Conservation (phyloP, 2,888 invertebrate genomes). For the Corythucha ciliata region DNA sequence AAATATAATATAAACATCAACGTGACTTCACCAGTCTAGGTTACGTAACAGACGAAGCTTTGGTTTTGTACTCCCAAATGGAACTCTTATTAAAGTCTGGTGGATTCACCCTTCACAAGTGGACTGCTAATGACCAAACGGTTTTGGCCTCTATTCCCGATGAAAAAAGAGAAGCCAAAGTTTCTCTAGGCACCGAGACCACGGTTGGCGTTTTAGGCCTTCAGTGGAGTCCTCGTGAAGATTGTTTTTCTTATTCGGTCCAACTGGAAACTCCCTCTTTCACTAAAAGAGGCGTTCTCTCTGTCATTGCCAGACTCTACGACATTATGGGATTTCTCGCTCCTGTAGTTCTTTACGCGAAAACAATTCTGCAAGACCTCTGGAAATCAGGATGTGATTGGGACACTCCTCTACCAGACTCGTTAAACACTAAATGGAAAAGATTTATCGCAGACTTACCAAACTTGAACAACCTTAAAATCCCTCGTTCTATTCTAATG, state of each 20-base stretch:
- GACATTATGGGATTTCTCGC: constrained; percentile 19
- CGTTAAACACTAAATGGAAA: neutral
- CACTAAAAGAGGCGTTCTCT: constrained; percentile 19
- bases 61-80: too few species aligned
- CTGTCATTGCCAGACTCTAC: constrained; percentile 11
- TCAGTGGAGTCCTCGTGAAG: constrained; percentile 17
- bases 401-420: constrained; percentile 5
- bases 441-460: constrained; percentile 15
- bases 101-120: too few species aligned
- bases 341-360: constrained; percentile 13
- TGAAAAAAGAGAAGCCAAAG: too few species aligned
- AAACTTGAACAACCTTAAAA: constrained; percentile 1
- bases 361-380: constrained; percentile 13
- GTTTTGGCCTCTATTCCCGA: too few species aligned
- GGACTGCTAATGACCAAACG: too few species aligned
- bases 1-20: too few species aligned
- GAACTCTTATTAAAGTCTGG: too few species aligned
- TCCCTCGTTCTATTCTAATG: constrained; percentile 5
- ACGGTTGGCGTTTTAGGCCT: constrained; percentile 22
- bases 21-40: too few species aligned
- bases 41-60: too few species aligned
- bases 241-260: constrained; percentile 14
- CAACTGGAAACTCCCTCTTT: neutral
- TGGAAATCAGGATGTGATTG: constrained; percentile 17
- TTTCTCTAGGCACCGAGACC: too few species aligned